A percentile compares a stretch with the other conserved stretches of the same genome.
Evolutionary conservation across 1,140 invertebrate species (phyloP).

Genomic region (Episyrphus balteatus): DNA sequence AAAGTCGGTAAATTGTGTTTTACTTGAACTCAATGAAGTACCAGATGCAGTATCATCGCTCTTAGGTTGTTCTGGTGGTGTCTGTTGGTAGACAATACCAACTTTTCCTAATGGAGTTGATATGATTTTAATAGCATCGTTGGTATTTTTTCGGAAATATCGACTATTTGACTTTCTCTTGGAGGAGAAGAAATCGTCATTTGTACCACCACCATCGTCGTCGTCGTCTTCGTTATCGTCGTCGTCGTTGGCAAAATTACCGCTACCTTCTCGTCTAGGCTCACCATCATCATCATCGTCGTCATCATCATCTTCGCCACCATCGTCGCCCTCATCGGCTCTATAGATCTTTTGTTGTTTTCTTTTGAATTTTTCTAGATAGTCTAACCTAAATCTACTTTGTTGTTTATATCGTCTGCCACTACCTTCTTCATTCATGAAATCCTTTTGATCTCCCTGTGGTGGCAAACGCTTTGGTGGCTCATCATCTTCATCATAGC

Average conservation of each 20-base stretch:
- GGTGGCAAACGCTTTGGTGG: constrained; percentile 15
- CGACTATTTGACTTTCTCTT: constrained; percentile 20
- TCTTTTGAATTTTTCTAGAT: constrained; percentile 21
- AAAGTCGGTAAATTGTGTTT: constrained; percentile 21
- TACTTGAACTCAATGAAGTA: constrained; percentile 5
- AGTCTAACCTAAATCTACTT: constrained; percentile 8
- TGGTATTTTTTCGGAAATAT: constrained; percentile 33
- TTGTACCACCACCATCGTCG: constrained; percentile 7
- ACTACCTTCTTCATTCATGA: constrained; percentile 30
- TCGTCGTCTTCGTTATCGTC: constrained; percentile 7
- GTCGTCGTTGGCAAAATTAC: constrained; percentile 1
- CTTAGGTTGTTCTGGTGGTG: constrained; percentile 15
- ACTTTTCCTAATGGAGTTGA: constrained; percentile 34
- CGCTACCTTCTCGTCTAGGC: constrained; percentile 1
- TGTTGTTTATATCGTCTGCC: constrained; percentile 10
- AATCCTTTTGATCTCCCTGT: constrained; percentile 20
- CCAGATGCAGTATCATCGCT: constrained; percentile 21
- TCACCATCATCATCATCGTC: constrained; percentile 23
- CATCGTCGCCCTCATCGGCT: constrained; percentile 31
- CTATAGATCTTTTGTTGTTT: constrained; percentile 37
- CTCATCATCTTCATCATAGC: constrained; percentile 33
- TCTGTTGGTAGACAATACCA: constrained; percentile 35
- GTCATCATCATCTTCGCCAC: constrained; percentile 30
- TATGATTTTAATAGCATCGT: constrained; percentile 36
- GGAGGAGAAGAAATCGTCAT: constrained; percentile 25